These are phyloP conservation scores for Achatina immaculata DNA, from an alignment of 1,140 invertebrate species.

Conservation along the genomic window DNA sequence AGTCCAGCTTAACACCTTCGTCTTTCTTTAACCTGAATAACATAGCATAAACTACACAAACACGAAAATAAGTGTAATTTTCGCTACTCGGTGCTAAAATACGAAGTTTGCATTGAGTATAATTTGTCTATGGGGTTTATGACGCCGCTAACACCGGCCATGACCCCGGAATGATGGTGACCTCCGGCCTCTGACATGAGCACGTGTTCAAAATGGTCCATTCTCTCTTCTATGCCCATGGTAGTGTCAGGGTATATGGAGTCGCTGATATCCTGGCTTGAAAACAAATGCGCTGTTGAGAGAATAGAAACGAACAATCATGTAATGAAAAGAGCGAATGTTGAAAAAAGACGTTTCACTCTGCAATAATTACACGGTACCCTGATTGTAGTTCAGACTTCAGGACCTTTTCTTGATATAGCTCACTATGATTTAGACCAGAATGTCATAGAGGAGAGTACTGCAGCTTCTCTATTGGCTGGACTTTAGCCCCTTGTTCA, in stretches of 20 bases:
- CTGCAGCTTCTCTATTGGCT: too few relatives aligned
- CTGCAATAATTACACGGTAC: too few relatives aligned
- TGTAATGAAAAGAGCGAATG: too few relatives aligned
- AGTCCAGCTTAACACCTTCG: too few relatives aligned
- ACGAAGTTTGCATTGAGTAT: conserved; percentile 85
- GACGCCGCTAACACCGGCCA: conserved; percentile 38
- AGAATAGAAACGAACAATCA: conserved; percentile 11
- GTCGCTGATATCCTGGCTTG: conserved; percentile 40
- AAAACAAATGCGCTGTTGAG: conserved; percentile 43
- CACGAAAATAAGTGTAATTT: not conserved
- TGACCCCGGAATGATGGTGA: conserved; percentile 39
- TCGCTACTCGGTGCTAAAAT: conserved; percentile 59
- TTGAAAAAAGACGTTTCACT: too few relatives aligned
- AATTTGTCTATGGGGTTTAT: conserved; percentile 95
- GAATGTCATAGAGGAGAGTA: too few relatives aligned
- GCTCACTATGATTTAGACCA: too few relatives aligned
- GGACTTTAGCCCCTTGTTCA: too few relatives aligned
- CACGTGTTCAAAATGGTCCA: conserved; percentile 53
- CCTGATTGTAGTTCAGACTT: too few relatives aligned
- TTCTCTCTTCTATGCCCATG: conserved; percentile 45
- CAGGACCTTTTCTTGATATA: too few relatives aligned
- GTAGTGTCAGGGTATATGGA: conserved; percentile 50
- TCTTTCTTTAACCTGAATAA: too few relatives aligned
- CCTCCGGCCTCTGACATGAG: conserved; percentile 40
- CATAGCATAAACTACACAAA: too few relatives aligned